A percentile compares a stretch with the other conserved stretches of the same genome.
These are phyloP conservation scores for Parnassius glacialis DNA, from an alignment of 2,888 invertebrate genomes.

Conservation along the genomic window DNA sequence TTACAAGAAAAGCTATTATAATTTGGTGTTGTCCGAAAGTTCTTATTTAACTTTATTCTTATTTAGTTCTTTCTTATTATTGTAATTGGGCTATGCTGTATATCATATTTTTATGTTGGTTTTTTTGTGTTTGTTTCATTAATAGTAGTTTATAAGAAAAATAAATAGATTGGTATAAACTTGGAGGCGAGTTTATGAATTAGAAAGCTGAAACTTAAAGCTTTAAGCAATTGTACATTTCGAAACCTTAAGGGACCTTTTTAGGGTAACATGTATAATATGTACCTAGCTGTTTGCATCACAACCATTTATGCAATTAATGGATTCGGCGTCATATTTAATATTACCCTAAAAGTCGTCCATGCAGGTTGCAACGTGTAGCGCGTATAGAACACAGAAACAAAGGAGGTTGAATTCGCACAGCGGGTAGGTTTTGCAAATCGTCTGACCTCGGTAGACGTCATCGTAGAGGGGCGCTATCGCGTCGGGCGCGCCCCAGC, in stretches of 20 bases:
- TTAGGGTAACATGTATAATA: slow-evolving; percentile 14
- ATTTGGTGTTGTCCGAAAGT: not conserved
- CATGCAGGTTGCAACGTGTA: slow-evolving; percentile 32
- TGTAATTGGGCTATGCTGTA: too few relatives aligned
- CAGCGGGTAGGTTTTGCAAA: slow-evolving; percentile 44
- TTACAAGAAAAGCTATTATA: slow-evolving; percentile 1
- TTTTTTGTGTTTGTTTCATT: too few relatives aligned
- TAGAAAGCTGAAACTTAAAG: slow-evolving; percentile 6
- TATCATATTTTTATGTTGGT: too few relatives aligned
- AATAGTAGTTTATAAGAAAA: not conserved
- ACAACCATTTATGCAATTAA: not conserved
- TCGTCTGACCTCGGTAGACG: slow-evolving; percentile 83
- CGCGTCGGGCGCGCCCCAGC: slow-evolving; percentile 82
- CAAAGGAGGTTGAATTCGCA: slow-evolving; percentile 44
- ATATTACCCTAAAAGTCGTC: slow-evolving; percentile 22
- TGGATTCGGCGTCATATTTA: slow-evolving; percentile 6
- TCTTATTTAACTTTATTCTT: not conserved
- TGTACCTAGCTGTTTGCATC: too few relatives aligned
- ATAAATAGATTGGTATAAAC: slow-evolving; percentile 5
- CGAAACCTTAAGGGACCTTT: slow-evolving; percentile 14
- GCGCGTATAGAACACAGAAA: slow-evolving; percentile 36
- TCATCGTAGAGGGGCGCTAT: slow-evolving; percentile 84
- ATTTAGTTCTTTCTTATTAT: not conserved
- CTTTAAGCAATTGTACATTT: slow-evolving; percentile 7
- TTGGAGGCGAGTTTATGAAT: slow-evolving; percentile 5